Evolutionary conservation across 1,140 invertebrate genomes (phyloP).

Genomic region (Drosophila bocki): DNA sequence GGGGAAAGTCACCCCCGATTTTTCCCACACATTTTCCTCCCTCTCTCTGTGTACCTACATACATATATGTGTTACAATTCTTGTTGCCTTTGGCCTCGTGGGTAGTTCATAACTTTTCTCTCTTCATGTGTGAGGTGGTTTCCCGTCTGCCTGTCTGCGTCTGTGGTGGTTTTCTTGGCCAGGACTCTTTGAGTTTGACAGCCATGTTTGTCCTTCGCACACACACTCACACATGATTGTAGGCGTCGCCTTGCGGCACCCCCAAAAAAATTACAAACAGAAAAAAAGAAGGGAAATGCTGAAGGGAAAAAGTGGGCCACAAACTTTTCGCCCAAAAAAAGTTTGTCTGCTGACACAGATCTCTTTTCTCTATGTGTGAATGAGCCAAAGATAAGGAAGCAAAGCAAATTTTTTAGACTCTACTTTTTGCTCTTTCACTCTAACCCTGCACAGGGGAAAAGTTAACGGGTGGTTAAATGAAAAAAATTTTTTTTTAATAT

Average conservation of each 20-base stretch:
- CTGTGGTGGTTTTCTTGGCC: conserved; percentile 76
- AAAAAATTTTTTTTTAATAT: background rate
- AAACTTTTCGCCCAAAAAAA: conserved; percentile 62
- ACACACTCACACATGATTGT: conserved; percentile 44
- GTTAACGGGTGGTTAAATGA: no score
- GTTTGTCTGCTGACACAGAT: conserved; percentile 53
- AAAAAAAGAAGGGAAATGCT: background rate
- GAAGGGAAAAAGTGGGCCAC: conserved; percentile 62
- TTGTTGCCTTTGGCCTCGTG: conserved; percentile 18
- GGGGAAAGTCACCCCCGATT: conserved; percentile 33
- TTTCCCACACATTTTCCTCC: conserved; percentile 26
- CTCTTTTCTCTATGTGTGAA: conserved; percentile 4
- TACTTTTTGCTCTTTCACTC: background rate
- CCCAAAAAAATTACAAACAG: conserved; percentile 23
- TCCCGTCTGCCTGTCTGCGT: conserved; percentile 32
- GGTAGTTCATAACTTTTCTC: conserved; percentile 49
- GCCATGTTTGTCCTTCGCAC: conserved; percentile 68
- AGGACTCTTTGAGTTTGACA: conserved; percentile 56
- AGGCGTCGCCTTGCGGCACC: conserved; percentile 59
- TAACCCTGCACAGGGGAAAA: background rate
- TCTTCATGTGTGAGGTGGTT: conserved; percentile 38
- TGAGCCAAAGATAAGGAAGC: conserved; percentile 12
- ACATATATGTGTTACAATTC: conserved; percentile 36
- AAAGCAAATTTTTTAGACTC: conserved; percentile 11
- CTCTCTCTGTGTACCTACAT: background rate